These are phyloP conservation scores for Poicephalus gulielmi DNA, from an alignment of 2,113 vertebrate species.

Conservation along the genomic window DNA sequence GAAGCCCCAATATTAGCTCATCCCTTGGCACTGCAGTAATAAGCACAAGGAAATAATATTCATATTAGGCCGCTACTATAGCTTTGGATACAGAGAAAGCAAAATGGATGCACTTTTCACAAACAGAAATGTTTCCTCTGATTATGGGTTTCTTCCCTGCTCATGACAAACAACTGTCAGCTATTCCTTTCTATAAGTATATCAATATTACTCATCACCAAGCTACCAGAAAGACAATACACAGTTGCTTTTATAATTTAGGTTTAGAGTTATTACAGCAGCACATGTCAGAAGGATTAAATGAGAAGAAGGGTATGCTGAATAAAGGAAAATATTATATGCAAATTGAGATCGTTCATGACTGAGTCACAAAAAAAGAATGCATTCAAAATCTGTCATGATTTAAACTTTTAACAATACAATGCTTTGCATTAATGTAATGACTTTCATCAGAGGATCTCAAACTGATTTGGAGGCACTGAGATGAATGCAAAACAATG, in stretches of 20 bases:
- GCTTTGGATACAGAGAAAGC: not conserved
- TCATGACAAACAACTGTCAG: not conserved
- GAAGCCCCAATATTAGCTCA: not conserved
- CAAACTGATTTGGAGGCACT: not conserved
- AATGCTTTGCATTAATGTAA: constrained; percentile 39
- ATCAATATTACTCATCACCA: not conserved
- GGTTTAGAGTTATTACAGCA: not conserved
- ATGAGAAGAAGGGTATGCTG: not conserved
- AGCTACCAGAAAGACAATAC: not conserved
- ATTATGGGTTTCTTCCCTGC: not conserved
- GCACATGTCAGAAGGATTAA: not conserved
- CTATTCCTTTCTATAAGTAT: not conserved
- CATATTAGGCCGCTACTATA: not conserved
- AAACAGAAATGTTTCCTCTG: not conserved
- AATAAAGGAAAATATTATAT: constrained; percentile 26
- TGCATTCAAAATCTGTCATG: constrained; percentile 30
- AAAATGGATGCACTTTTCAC: not conserved
- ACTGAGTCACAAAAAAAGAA: constrained; percentile 40
- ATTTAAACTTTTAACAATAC: constrained; percentile 45
- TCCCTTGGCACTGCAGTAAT: not conserved
- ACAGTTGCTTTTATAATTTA: constrained; percentile 17
- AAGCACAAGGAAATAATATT: not conserved
- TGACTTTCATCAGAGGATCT: not conserved
- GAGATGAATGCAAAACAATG: not conserved
- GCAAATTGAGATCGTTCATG: constrained; percentile 33